Conservation (phyloP, 2,888 invertebrate genomes). For the Habroteleia sp. region DNA sequence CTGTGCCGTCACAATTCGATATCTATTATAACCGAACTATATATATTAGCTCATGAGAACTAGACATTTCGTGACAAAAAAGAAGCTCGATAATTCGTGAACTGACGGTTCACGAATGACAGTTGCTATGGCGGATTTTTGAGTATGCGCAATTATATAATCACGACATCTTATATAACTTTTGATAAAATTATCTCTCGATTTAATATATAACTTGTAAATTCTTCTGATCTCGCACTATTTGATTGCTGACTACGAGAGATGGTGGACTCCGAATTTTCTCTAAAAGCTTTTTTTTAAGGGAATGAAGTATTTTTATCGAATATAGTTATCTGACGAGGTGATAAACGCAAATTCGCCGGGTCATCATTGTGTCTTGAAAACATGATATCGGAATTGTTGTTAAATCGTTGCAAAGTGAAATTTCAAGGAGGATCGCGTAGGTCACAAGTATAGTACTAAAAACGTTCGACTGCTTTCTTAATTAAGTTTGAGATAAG, state of each 20-base stretch:
- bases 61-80: too few relatives aligned
- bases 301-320: not conserved
- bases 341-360: conserved; percentile 35
- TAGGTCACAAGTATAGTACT: conserved; percentile 25
- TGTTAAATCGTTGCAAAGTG: conserved; percentile 21
- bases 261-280: not conserved
- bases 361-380: conserved; percentile 48
- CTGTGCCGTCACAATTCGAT: conserved; percentile 36
- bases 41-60: too few relatives aligned
- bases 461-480: conserved; percentile 20
- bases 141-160: conserved; percentile 15
- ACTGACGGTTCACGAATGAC: not conserved
- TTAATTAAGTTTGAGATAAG: conserved; percentile 33
- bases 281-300: not conserved
- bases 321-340: conserved; percentile 3
- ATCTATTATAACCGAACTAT: conserved; percentile 15
- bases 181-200: conserved; percentile 37
- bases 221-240: conserved; percentile 6
- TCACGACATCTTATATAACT: conserved; percentile 32
- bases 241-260: not conserved
- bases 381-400: conserved; percentile 37
- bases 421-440: conserved; percentile 17
- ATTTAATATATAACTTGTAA: conserved; percentile 25
- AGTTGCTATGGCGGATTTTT: conserved; percentile 2
- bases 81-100: not conserved